A percentile compares a stretch with the other conserved stretches of the same genome.
These are phyloP conservation scores for Zhuqinia jingwanae DNA, from an alignment of 2,888 invertebrate species.

Conservation along the genomic window DNA sequence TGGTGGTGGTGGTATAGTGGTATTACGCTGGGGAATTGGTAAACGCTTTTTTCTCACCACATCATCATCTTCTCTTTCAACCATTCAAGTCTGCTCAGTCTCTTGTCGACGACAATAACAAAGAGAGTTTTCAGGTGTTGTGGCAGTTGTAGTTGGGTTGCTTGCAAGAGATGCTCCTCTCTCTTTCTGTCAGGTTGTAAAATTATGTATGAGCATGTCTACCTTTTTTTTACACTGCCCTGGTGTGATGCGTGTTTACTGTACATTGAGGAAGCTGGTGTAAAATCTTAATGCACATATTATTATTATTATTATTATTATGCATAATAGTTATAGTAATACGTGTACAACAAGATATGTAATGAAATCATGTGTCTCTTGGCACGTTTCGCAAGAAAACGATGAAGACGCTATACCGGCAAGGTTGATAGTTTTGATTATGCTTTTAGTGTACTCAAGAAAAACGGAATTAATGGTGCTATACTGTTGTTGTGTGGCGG, in stretches of 20 bases:
- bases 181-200: neutral
- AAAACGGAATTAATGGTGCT: too few species aligned
- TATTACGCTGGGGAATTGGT: neutral
- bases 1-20: neutral
- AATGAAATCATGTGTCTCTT: neutral
- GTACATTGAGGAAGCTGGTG: constrained; percentile 2
- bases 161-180: neutral
- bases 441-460: too few species aligned
- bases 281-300: neutral
- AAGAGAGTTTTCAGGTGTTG: neutral
- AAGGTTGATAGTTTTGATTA: neutral
- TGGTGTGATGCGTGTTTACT: constrained; percentile 21
- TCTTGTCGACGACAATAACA: neutral
- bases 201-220: constrained; percentile 17
- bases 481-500: too few species aligned
- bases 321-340: too few species aligned
- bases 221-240: constrained; percentile 1
- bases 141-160: neutral
- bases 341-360: too few species aligned
- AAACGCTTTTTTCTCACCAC: neutral
- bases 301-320: too few species aligned
- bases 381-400: neutral
- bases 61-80: too few species aligned
- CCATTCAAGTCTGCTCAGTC: too few species aligned
- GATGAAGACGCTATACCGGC: neutral